Percentiles rank a stretch among this genome's conserved stretches.
Evolutionary conservation across 1,140 invertebrate genomes (phyloP).

Genomic region (Nymphalis io): DNA sequence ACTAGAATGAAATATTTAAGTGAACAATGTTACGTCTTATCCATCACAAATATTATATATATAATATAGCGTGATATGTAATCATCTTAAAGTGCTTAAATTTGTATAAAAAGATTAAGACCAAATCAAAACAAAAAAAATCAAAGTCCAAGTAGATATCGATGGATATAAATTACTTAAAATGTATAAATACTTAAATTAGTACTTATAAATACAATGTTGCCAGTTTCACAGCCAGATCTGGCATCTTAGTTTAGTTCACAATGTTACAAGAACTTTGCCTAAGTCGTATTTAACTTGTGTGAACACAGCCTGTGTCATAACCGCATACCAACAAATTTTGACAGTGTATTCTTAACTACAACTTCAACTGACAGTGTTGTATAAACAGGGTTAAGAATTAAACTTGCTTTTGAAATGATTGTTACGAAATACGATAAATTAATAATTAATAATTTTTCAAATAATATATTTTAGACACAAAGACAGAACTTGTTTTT

Average conservation of each 20-base stretch:
- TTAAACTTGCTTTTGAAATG: not conserved
- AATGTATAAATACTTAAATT: constrained; percentile 21
- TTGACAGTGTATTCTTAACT: constrained; percentile 68
- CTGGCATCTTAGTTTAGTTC: constrained; percentile 64
- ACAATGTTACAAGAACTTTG: constrained; percentile 67
- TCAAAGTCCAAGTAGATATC: constrained; percentile 9
- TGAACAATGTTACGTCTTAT: too few relatives aligned
- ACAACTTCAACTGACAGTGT: constrained; percentile 53
- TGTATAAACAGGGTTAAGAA: constrained; percentile 16
- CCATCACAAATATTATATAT: too few relatives aligned
- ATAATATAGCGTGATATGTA: too few relatives aligned
- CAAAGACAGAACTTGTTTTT: too few relatives aligned
- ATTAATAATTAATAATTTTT: too few relatives aligned
- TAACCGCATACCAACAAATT: constrained; percentile 74
- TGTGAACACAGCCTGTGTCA: constrained; percentile 69
- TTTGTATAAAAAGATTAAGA: not conserved
- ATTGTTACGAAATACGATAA: too few relatives aligned
- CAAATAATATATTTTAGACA: too few relatives aligned
- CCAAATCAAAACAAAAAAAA: not conserved
- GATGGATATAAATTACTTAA: constrained; percentile 15
- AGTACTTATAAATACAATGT: constrained; percentile 36
- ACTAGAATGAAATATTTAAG: too few relatives aligned
- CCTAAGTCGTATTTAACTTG: constrained; percentile 77
- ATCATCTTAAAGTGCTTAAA: too few relatives aligned
- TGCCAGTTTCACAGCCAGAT: constrained; percentile 58